Conservation (phyloP, 1,140 invertebrate genomes). For the Zaprionus inermis region DNA sequence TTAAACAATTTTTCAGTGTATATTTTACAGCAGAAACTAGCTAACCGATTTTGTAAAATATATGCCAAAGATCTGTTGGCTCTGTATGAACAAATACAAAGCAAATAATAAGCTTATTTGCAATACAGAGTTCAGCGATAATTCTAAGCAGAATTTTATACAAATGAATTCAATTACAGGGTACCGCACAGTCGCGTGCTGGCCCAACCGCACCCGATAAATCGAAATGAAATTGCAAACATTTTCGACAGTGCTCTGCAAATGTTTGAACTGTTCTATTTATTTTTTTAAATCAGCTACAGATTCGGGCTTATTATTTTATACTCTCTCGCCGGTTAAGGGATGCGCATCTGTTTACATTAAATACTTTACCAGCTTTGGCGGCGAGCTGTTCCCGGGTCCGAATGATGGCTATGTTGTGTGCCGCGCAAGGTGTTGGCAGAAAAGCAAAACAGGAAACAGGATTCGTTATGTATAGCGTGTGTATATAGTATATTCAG, state of each 20-base stretch:
- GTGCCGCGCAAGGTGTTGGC: constrained; percentile 36
- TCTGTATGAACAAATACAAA: too few species aligned
- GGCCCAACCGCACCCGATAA: constrained; percentile 14
- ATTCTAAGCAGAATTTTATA: too few species aligned
- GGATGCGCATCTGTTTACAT: constrained; percentile 21
- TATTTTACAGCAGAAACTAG: too few species aligned
- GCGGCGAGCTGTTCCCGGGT: constrained; percentile 16
- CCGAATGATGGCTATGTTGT: constrained; percentile 55
- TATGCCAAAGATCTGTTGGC: too few species aligned
- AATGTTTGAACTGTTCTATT: constrained; percentile 13
- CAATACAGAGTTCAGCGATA: too few species aligned
- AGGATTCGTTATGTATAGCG: constrained; percentile 6
- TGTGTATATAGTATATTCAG: neutral
- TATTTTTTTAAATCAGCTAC: constrained; percentile 60
- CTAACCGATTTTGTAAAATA: too few species aligned
- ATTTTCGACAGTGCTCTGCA: constrained; percentile 34
- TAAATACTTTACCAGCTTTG: constrained; percentile 21
- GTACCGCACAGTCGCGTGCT: neutral
- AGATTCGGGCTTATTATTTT: constrained; percentile 60
- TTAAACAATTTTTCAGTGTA: neutral
- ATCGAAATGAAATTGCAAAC: constrained; percentile 54
- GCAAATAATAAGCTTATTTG: too few species aligned
- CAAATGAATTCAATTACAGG: neutral
- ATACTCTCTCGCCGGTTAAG: constrained; percentile 42
- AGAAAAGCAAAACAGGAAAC: constrained; percentile 42